These are phyloP conservation scores for Perodicticus potto DNA, from an alignment of 2,797 vertebrate species.

Conservation along the genomic window DNA sequence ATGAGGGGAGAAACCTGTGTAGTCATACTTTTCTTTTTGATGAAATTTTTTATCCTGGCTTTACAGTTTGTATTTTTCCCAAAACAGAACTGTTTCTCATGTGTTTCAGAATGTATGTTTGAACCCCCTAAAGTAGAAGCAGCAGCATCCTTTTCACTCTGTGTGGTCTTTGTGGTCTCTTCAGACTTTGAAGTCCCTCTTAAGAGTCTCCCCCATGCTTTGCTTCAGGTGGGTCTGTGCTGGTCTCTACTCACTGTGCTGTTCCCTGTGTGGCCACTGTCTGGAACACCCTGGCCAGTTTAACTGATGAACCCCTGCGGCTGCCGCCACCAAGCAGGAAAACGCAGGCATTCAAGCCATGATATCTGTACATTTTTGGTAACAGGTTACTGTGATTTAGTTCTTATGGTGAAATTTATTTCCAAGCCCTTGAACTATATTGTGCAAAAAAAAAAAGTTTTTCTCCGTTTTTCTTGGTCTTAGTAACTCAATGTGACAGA, in stretches of 20 bases:
- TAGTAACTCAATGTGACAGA: neutral
- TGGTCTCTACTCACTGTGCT: rapidly evolving
- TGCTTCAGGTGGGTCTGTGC: neutral
- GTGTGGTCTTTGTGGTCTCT: neutral
- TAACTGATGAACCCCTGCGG: neutral
- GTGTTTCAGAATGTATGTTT: neutral
- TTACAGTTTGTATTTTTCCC: conserved; percentile 42
- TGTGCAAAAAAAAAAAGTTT: neutral
- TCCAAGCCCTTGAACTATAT: conserved; percentile 30
- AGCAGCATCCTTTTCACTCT: neutral
- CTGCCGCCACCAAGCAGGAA: neutral
- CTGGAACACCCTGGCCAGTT: rapidly evolving
- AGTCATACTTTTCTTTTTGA: neutral
- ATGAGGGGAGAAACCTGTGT: neutral
- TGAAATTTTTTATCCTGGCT: conserved; percentile 48
- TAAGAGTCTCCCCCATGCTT: neutral
- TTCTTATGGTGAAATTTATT: conserved; percentile 2
- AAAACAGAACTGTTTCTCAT: neutral
- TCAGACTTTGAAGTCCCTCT: neutral
- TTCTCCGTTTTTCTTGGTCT: neutral
- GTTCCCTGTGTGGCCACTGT: neutral
- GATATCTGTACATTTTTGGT: neutral
- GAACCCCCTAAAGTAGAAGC: neutral
- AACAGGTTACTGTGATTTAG: neutral
- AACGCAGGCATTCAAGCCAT: neutral